A percentile compares a stretch with the other conserved stretches of the same genome.
Conservation (phyloP, 2,113 vertebrate species). For the Osmerus eperlanus region DNA sequence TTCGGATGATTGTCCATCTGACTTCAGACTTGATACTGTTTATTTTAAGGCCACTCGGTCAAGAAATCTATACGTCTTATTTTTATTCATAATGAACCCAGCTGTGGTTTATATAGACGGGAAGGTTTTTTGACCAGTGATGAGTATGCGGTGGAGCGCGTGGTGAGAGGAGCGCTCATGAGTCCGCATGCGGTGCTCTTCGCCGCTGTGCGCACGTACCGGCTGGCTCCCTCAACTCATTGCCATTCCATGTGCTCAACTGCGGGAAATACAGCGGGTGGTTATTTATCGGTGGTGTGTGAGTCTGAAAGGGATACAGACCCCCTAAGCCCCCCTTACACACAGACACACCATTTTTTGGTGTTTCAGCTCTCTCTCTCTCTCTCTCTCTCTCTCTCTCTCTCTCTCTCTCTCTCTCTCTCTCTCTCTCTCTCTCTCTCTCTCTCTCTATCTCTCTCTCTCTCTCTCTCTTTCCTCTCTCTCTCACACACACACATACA, state of each 20-base stretch:
- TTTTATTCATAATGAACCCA: constrained; percentile 29
- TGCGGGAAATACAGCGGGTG: constrained; percentile 29
- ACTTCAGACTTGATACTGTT: constrained; percentile 11
- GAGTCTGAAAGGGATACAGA: constrained; percentile 25
- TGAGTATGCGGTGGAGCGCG: neutral
- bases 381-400: constrained; percentile 20
- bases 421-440: neutral
- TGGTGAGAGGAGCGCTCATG: constrained; percentile 3
- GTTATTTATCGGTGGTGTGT: constrained; percentile 36
- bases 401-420: neutral
- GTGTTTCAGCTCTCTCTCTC: constrained; percentile 38
- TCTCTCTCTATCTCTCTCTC: no score
- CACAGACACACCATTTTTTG: neutral
- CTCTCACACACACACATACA: no score
- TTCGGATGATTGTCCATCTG: constrained; percentile 40
- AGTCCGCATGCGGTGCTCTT: constrained; percentile 1
- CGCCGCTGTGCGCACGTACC: constrained; percentile 21
- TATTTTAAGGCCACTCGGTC: neutral
- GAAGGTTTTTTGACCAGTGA: constrained; percentile 10
- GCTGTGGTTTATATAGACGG: neutral
- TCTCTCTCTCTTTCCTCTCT: no score
- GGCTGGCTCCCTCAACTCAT: constrained; percentile 25
- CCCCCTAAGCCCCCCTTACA: neutral
- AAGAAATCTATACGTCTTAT: no score
- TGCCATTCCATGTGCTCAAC: constrained; percentile 48